Conservation (phyloP, 1,140 invertebrate species). For the Macrobrachium nipponense region DNA sequence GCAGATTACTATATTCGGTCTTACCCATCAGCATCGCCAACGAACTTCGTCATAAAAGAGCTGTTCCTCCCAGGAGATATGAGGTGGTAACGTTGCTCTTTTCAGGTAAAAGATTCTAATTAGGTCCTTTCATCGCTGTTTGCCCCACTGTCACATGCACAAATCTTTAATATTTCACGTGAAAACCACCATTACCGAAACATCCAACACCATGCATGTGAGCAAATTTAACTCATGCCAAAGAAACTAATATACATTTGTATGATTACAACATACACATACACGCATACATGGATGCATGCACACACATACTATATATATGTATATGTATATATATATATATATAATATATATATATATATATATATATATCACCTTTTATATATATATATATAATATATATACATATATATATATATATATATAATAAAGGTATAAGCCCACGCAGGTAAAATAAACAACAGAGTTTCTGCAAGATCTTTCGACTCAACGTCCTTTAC, state of each 20-base stretch:
- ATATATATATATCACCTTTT: not conserved
- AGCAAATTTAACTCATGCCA: not conserved
- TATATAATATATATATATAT: not conserved
- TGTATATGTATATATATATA: not conserved
- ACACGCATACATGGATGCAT: slow-evolving; percentile 10
- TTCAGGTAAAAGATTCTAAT: slow-evolving; percentile 72
- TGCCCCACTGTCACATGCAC: too few relatives aligned
- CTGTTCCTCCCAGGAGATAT: slow-evolving; percentile 87
- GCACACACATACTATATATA: not conserved
- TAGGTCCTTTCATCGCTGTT: not conserved
- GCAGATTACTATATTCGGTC: slow-evolving; percentile 91
- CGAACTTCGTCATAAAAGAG: slow-evolving; percentile 88
- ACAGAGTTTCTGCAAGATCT: too few relatives aligned
- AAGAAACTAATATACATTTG: not conserved
- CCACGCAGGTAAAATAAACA: too few relatives aligned
- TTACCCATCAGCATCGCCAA: slow-evolving; percentile 92
- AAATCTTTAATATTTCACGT: too few relatives aligned
- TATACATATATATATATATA: not conserved
- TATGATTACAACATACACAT: not conserved
- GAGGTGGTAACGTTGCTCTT: slow-evolving; percentile 92
- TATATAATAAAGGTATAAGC: too few relatives aligned
- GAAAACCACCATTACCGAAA: not conserved
- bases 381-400: not conserved
- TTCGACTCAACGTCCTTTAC: too few relatives aligned
- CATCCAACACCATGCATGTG: not conserved